Base-by-base conservation (phyloP, 2,888 invertebrate genomes). In the Mythimna albipuncta region DNA sequence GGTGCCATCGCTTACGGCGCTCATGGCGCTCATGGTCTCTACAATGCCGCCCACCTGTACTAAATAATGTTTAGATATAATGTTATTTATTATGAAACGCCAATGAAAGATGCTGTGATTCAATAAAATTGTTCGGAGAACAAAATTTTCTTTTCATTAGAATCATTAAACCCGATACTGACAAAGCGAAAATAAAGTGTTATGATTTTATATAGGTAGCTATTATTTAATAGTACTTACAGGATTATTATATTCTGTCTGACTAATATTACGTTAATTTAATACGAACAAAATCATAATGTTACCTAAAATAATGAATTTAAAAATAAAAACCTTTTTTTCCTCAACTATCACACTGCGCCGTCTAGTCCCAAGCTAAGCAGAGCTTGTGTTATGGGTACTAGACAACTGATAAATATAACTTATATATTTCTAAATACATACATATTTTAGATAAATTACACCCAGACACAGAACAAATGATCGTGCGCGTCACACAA, bases 41-140 rank as follows among this genome's bases (percentile, higher is more conserved):
- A 81, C 54, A 57, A 81, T n/a, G 74, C 73, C 55, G 66, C 70
- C 55, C 71, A 87, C 59, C 82, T 89, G 47, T 86, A 84, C 84
- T 81, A 81, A 81, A 79, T 62, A 75, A 57, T 63, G 26, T 74
- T 70, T 70, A 70, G 50, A 67, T 52, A 47, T 52, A 73, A 66
- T 85, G 77, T 69, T 78, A 80, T 83, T 83, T 81, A 81, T 81
- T 74, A 55, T 59, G 58, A 70, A 83, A 83, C 64, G 50, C 68
- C 57, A 71, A 78, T 75, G 61, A 81, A 83, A 57, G 63, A 79
- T 65, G 72, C 84, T 85, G 85, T 84, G 83, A 85, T 85, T 64
- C 71, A 85, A 81, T 79, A 73, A 84, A 77, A 75, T 72, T 85
- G 55, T 76, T 74, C 69, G 59, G 81, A 72, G 59, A 72, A 81